Base-by-base conservation (phyloP, 92 coral and sea anemone genomes). In the Paragorgia papillata region DNA sequence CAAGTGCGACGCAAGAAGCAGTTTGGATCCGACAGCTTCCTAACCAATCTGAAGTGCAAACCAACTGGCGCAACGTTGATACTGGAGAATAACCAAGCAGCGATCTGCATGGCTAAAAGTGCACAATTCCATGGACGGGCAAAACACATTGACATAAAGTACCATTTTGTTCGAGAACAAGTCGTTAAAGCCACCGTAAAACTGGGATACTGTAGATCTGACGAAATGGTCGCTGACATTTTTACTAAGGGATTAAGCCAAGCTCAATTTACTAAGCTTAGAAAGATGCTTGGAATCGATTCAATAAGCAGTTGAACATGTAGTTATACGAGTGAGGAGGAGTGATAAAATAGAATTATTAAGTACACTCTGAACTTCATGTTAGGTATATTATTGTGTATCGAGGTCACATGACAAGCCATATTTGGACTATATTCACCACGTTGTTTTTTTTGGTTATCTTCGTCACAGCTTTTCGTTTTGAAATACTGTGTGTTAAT, bases 91-190 rank as follows among this genome's bases (percentile, higher is more conserved):
- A 82, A 82, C 68, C 65, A 86, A 60, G 33, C 83, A 32, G 89
- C 86, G 1, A 86, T 86, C 33, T 57, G 48, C 17, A 57, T 82
- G 74, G 22, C 89, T 19, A 76, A 82, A 69, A 86, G 76, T 62
- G 87, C 80, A 1, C 76, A 82, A 24, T 82, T 56, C 41, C 84
- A 86, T 69, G 84, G 81, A 51, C 59, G 87, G 43, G 76, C 90
- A 20, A 86, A 82, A 65, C 87, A 82, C 56, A 50, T 82, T n/a
- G 85, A 66, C 54, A 81, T 85, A 29, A 76, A 86, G 74, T 85
- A 56, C 57, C 86, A 85, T 46, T 86, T 86, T 40, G 67, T 75
- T 18, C 74, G 80, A 56, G 87, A 86, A 4, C 87, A 86, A 5
- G 84, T 82, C 0, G 74, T 66, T 7, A 86, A 76, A n/a, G 80